Conservation (phyloP, 2,888 invertebrate species). For the Drosophila kanekoi region DNA sequence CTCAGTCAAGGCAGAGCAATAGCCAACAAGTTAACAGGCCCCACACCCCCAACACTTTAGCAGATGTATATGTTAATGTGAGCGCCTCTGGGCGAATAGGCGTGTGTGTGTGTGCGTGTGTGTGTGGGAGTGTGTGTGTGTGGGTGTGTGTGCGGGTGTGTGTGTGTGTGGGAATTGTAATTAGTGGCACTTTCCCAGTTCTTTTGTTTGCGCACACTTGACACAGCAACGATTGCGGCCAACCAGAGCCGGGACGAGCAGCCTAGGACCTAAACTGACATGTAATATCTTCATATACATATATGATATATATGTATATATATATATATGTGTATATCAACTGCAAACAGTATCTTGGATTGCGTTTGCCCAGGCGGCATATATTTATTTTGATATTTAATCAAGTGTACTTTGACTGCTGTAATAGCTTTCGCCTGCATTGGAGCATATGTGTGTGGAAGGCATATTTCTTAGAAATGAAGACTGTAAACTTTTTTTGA, state of each 20-base stretch:
- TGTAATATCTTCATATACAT: conserved; percentile 13
- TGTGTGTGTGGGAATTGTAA: conserved; percentile 71
- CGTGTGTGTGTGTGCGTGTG: not conserved
- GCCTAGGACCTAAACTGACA: conserved; percentile 25
- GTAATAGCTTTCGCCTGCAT: not conserved
- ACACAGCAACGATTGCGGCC: conserved; percentile 52
- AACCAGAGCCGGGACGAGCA: conserved; percentile 18
- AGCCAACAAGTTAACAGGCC: conserved; percentile 46
- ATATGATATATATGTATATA: not conserved
- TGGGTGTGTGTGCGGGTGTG: not conserved
- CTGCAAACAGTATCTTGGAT: conserved; percentile 45
- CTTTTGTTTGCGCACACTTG: conserved; percentile 75
- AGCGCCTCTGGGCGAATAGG: conserved; percentile 6
- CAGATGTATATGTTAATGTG: conserved; percentile 56
- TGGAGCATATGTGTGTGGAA: too few species aligned
- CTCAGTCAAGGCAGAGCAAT: conserved; percentile 38
- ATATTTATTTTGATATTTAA: conserved; percentile 28
- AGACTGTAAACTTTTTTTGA: too few species aligned
- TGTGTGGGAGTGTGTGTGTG: not conserved
- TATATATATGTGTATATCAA: conserved; percentile 30
- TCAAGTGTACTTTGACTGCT: not conserved
- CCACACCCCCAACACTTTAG: conserved; percentile 11
- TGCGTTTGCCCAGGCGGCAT: conserved; percentile 22
- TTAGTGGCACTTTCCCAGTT: conserved; percentile 80
- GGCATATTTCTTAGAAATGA: too few species aligned